Conservation (phyloP, 2,113 vertebrate genomes). For the Salvator merianae region DNA sequence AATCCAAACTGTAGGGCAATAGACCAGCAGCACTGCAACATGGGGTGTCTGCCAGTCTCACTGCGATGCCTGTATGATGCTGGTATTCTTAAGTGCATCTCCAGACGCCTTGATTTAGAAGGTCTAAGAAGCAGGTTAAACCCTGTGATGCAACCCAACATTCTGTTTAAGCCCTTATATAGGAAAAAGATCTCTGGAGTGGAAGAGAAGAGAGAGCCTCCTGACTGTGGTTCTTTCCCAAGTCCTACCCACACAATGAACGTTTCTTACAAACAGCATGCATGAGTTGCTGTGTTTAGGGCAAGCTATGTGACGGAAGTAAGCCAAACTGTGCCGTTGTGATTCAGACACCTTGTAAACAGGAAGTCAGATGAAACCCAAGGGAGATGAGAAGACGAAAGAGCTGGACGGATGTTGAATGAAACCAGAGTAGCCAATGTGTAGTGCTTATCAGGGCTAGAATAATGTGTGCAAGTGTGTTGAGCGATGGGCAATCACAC, state of each 20-base stretch:
- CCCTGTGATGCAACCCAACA: background rate
- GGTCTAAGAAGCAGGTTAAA: background rate
- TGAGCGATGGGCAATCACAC: accelerated
- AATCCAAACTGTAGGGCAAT: too few species aligned
- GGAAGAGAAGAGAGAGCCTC: background rate
- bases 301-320: background rate
- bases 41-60: too few species aligned
- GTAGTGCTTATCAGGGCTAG: too few species aligned
- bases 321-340: too few species aligned
- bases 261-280: background rate
- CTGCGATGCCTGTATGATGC: too few species aligned
- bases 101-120: background rate
- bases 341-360: background rate
- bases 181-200: background rate
- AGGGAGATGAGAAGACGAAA: background rate
- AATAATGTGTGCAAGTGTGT: accelerated
- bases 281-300: too few species aligned
- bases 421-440: background rate
- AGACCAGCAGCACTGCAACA: too few species aligned
- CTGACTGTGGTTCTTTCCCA: background rate
- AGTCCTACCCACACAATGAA: background rate
- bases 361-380: background rate
- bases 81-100: too few species aligned
- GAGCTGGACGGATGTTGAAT: background rate
- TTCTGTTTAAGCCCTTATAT: background rate